Evolutionary conservation across 2,888 invertebrate genomes (phyloP), one percentile per base, ranked within the genome.

Genomic region (Dascillus cervinus): DNA sequence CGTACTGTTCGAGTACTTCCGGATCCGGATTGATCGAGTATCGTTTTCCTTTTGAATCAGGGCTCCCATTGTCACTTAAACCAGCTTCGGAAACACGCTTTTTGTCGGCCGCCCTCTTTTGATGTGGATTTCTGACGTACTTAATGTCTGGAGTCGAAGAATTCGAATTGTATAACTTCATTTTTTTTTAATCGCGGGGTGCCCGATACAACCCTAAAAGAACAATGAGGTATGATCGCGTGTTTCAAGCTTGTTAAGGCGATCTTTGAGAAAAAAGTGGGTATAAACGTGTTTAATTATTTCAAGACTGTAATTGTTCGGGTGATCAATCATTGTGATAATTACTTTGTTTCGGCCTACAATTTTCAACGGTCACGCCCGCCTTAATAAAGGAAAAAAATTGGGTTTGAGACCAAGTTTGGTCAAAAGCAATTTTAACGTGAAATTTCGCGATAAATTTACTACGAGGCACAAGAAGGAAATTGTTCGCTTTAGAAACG

Each of bases 1-100:
- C 82, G 34, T 79, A 78, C 35, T 75, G 65, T 39, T 80, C 79
- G 43, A 82, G 55, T 1, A 79, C 60, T 1, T 70, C 67, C 58
- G 25, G 71, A 67, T 50, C 77, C 1, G 54, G 49, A 28, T 50
- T 46, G 12, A 49, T 32, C 1, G 36, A 34, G 8, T 40, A 37
- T 10, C 32, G 15, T 9, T 41, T 37, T 1, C 30, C 31, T 8
- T 13, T 9, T 3, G 29, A 33, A 4, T 10, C 11, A 5, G 15
- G 15, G 5, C 28, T 35, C 4, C 41, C 22, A 4, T 17, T 4
- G 8, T 6, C 17, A 17, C 17, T 17, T n/a, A n/a, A n/a, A 14
- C 41, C 43, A n/a, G 34, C 39, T 9, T 38, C 39, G 0, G 47
- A 43, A 8, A 41, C 22, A 23, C 52, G 39, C n/a, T 53, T 41